Evolutionary conservation across 2,113 vertebrate species (phyloP).

Genomic region (Neolamprologus modestus): DNA sequence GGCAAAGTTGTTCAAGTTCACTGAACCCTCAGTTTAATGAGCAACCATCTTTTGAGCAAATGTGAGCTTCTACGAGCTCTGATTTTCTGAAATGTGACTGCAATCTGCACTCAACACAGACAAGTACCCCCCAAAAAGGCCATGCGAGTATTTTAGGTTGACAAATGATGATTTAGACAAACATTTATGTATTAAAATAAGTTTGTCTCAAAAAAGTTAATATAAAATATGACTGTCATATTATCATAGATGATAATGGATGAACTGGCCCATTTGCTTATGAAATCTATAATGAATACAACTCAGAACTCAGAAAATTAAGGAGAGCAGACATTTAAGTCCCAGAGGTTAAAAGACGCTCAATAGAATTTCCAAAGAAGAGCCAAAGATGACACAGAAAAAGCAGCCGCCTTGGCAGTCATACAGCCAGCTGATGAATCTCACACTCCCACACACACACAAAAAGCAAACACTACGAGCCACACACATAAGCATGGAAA

Average conservation of each 20-base stretch:
- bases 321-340: background rate
- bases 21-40: background rate
- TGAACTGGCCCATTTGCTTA: background rate
- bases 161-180: background rate
- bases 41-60: background rate
- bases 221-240: background rate
- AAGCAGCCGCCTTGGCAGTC: background rate
- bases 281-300: background rate
- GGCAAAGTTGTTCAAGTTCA: background rate
- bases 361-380: background rate
- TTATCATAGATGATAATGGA: background rate
- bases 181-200: background rate
- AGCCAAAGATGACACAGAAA: background rate
- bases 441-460: constrained; percentile 16
- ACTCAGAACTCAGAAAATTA: background rate
- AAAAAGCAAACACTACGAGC: background rate
- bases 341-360: background rate
- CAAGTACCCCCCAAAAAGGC: background rate
- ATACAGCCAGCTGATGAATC: background rate
- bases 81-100: background rate
- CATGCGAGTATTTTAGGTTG: background rate
- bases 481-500: background rate
- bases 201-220: background rate
- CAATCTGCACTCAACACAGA: background rate
- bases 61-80: background rate